Percentiles rank a stretch among this genome's conserved stretches.
Conservation (phyloP, 92 coral and sea anemone genomes). For the Siderastrea radians region DNA sequence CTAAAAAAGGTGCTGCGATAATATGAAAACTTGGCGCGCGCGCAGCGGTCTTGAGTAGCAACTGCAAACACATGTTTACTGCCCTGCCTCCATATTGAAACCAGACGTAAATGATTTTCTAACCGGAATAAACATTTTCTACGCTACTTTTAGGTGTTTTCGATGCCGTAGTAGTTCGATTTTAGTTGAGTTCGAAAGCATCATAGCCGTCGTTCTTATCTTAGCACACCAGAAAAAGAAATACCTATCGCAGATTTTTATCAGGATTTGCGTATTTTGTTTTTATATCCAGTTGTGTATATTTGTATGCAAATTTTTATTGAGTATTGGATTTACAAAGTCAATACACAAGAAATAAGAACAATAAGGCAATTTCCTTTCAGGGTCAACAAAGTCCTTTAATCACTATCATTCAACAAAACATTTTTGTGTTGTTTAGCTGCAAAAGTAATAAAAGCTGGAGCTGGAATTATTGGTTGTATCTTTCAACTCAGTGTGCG, state of each 20-base stretch:
- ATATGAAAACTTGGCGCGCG: no score
- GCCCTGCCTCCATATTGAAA: no score
- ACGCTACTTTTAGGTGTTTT: no score
- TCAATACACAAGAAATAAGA: neutral
- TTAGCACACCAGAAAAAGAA: neutral
- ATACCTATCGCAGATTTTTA: neutral
- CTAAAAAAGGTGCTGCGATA: no score
- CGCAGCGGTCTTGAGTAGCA: no score
- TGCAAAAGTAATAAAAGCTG: neutral
- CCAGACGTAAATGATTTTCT: no score
- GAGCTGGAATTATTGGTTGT: neutral
- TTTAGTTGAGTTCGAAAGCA: no score
- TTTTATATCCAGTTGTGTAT: slow-evolving; percentile 8
- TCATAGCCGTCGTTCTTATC: no score
- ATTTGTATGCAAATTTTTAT: slow-evolving; percentile 8
- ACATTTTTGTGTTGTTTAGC: slow-evolving; percentile 18
- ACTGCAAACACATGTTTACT: no score
- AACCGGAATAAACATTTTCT: no score
- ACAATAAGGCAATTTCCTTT: slow-evolving; percentile 17
- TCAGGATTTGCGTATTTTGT: neutral
- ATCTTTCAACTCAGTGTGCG: neutral
- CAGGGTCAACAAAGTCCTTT: slow-evolving; percentile 12
- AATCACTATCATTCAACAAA: neutral
- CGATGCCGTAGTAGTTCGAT: no score
- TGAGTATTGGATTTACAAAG: neutral